Base-by-base conservation (phyloP, 2,888 invertebrate genomes). In the Coleophora deauratella region DNA sequence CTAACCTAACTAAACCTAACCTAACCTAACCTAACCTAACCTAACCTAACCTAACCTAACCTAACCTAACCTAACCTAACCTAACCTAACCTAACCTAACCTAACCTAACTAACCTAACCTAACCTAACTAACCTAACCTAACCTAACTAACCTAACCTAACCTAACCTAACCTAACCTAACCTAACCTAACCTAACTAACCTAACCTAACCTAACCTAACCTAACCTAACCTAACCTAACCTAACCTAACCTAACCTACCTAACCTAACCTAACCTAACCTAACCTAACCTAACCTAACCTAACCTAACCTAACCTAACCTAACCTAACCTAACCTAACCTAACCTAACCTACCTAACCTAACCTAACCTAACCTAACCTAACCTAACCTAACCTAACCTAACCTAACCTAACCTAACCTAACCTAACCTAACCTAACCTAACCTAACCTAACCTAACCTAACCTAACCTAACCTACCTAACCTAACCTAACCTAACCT, bases 141-240 rank as follows among this genome's bases (percentile, higher is more conserved):
- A 35, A 1, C 35, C 31, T 31, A 44, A 40, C 44, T 44, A 44
- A 44, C 44, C 44, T 45, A 45, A 45, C 45, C 42, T 42, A 45
- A 42, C 45, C 42, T 45, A 42, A 45, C 42, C 45, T 45, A 46
- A 46, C 43, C 38, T 46, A 46, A 45, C 46, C 41, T 43, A 46
- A 46, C 46, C 41, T 46, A 46, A 46, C 46, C 41, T 43, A 46
- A n/a, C 51, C 51, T 46, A 53, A 49, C 53, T 51, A 53, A 53
- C 53, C 53, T 53, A 54, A 54, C 54, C 51, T 54, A 54, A 54
- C 51, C 54, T 51, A 51, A 54, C 54, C 51, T 54, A 51, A 54
- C 51, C 50, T 54, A 54, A 53, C 53, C 54, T 51, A 51, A 41
- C 41, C 41, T 41, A 41, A 41, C 41, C 41, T 41, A 41, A 41